phyloP scores from a whole-genome alignment of 1,140 invertebrate genomes.

The Trichonephila inaurata region DNA sequence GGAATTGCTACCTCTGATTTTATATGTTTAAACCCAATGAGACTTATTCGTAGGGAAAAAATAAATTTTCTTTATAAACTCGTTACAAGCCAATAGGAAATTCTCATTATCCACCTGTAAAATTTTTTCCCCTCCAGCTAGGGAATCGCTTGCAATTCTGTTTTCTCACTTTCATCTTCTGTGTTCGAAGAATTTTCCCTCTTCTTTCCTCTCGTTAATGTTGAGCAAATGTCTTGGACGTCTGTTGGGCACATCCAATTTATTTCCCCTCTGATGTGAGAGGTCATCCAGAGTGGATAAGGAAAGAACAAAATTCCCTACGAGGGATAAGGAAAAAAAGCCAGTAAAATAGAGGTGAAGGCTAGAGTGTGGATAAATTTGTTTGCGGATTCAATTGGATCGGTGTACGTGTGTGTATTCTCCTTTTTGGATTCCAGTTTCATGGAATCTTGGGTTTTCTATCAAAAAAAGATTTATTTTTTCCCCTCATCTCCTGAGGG shows the following conservation, averaged over 20 bases:
- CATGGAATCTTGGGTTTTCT: conserved; percentile 30
- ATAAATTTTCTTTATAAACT: not conserved
- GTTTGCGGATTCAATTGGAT: conserved; percentile 68
- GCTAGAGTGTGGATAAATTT: conserved; percentile 54
- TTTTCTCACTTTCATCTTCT: not conserved
- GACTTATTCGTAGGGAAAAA: too few species aligned
- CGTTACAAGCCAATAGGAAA: not conserved
- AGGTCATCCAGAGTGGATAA: conserved; percentile 48
- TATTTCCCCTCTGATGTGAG: conserved; percentile 30
- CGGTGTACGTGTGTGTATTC: conserved; percentile 5
- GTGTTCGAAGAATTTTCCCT: not conserved
- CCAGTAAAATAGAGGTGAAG: conserved; percentile 10
- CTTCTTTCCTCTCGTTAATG: not conserved
- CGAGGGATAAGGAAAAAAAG: not conserved
- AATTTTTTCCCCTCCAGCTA: not conserved
- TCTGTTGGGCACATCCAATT: conserved; percentile 33
- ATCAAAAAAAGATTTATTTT: conserved; percentile 5
- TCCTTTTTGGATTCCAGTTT: not conserved
- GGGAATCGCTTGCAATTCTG: not conserved
- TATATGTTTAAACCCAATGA: too few species aligned
- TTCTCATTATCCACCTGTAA: conserved; percentile 16
- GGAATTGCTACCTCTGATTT: too few species aligned
- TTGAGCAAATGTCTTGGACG: conserved; percentile 40
- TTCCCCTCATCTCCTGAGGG: not conserved
- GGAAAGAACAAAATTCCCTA: not conserved